These are phyloP conservation scores for Drosophila kepulauana DNA, from an alignment of 1,140 invertebrate genomes.

Conservation along the genomic window DNA sequence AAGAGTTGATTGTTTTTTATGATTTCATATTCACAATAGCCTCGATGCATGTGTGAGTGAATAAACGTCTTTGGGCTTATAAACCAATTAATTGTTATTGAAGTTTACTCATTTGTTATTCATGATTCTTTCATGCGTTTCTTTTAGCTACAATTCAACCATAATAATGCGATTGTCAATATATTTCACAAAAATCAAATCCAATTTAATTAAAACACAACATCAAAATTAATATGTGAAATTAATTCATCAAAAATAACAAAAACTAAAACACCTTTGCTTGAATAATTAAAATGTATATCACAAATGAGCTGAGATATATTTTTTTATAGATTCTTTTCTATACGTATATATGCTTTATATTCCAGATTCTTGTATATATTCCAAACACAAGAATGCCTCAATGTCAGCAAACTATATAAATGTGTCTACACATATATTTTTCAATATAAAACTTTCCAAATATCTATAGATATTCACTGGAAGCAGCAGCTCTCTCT, in stretches of 20 bases:
- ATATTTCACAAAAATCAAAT: constrained; percentile 8
- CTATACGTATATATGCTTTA: not conserved
- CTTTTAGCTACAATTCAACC: constrained; percentile 1
- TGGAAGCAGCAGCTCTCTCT: not conserved
- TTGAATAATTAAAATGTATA: constrained; percentile 4
- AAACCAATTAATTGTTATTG: constrained; percentile 40
- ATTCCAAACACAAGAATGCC: constrained; percentile 24
- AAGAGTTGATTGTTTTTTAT: constrained; percentile 36
- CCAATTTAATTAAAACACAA: constrained; percentile 18
- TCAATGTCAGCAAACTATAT: constrained; percentile 56
- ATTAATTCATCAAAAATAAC: constrained; percentile 1
- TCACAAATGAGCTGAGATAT: not conserved
- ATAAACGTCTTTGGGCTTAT: constrained; percentile 33
- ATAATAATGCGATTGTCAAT: constrained; percentile 15
- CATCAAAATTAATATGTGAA: not conserved
- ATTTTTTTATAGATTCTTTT: not conserved
- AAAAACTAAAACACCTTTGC: not conserved
- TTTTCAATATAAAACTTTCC: constrained; percentile 5
- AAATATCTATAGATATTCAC: constrained; percentile 20
- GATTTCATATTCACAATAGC: constrained; percentile 24
- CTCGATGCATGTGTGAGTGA: not conserved
- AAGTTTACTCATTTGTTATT: constrained; percentile 24
- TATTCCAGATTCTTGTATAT: constrained; percentile 3
- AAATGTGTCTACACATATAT: constrained; percentile 5
- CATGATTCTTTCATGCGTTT: constrained; percentile 8